Conservation (phyloP, 2,113 vertebrate species). For the Sminthopsis crassicaudata region DNA sequence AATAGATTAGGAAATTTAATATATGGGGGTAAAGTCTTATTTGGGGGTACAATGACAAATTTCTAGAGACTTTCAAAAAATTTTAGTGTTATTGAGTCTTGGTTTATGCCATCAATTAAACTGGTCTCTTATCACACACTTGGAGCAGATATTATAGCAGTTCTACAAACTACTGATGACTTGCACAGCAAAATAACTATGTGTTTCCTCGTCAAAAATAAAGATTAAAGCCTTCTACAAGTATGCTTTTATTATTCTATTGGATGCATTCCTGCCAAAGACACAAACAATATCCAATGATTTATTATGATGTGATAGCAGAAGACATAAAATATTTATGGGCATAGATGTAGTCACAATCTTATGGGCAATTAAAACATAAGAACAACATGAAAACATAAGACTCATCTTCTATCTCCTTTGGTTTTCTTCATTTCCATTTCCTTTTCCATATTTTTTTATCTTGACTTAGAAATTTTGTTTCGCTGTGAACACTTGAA, state of each 20-base stretch:
- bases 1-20: conserved; percentile 6
- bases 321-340: conserved; percentile 77
- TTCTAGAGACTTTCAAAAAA: conserved; percentile 27
- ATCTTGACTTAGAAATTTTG: conserved; percentile 44
- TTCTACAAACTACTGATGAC: conserved; percentile 5
- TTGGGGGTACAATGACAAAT: background rate
- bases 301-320: conserved; percentile 76
- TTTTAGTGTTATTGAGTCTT: background rate
- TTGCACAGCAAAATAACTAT: conserved; percentile 28
- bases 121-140: conserved; percentile 3
- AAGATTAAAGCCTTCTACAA: conserved; percentile 58
- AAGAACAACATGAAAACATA: conserved; percentile 68
- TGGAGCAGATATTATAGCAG: background rate
- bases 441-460: conserved; percentile 43
- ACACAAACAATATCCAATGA: conserved; percentile 71
- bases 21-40: background rate
- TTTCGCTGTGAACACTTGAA: conserved; percentile 54
- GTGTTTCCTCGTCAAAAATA: conserved; percentile 48
- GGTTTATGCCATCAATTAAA: background rate
- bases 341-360: conserved; percentile 66
- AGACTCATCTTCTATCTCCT: conserved; percentile 52
- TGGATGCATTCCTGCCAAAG: conserved; percentile 75
- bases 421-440: conserved; percentile 67
- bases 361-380: conserved; percentile 78
- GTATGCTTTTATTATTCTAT: conserved; percentile 67